These are phyloP conservation scores for Gymnothorax reevesii DNA, from an alignment of 2,797 vertebrate species.

Conservation along the genomic window DNA sequence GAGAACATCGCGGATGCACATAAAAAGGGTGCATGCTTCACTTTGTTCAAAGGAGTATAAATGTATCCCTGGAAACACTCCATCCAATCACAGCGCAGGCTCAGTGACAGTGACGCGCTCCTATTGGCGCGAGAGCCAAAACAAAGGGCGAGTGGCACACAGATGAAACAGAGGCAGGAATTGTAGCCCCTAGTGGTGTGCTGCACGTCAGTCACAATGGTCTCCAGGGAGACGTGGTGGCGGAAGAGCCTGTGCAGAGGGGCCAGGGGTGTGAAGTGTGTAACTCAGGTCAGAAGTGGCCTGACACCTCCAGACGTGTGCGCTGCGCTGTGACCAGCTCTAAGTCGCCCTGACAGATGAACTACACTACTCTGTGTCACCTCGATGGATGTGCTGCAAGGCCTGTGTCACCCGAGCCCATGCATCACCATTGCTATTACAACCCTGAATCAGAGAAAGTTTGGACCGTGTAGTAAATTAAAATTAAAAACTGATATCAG, in stretches of 20 bases:
- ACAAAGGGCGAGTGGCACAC: neutral
- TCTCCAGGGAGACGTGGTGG: neutral
- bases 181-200: neutral
- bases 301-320: neutral
- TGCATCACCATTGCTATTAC: no score
- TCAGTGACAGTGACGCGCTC: neutral
- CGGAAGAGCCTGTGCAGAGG: neutral
- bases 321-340: neutral
- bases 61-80: neutral
- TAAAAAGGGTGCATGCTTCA: neutral
- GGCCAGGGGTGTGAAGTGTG: neutral
- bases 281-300: neutral
- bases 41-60: neutral
- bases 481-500: no score
- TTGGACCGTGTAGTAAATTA: no score
- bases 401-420: no score
- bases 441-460: no score
- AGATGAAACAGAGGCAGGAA: neutral
- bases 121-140: neutral
- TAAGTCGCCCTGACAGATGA: neutral
- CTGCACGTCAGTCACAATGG: neutral
- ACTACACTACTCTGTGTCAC: neutral
- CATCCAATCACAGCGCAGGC: slow-evolving; percentile 7
- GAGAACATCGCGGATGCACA: neutral
- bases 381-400: neutral